A percentile compares a stretch with the other conserved stretches of the same genome.
These are phyloP conservation scores for Erebia ligea DNA, from an alignment of 2,888 invertebrate species.

Conservation along the genomic window DNA sequence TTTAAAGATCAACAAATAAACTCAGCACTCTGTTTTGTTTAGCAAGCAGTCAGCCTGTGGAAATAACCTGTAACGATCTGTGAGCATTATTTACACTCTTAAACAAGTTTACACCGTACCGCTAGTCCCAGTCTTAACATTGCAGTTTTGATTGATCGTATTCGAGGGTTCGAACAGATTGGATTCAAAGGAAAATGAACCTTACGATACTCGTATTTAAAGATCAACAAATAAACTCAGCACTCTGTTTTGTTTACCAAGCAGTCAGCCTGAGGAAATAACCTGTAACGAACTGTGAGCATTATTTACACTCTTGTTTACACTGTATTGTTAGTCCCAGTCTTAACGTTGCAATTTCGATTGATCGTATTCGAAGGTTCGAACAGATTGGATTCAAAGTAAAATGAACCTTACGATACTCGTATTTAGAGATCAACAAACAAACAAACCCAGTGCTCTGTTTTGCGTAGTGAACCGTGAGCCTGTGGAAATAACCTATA, in stretches of 20 bases:
- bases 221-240: not conserved
- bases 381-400: too few species aligned
- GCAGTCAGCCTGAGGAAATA: not conserved
- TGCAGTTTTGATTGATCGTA: too few species aligned
- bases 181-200: too few species aligned
- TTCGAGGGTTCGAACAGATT: too few species aligned
- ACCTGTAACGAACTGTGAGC: conserved; percentile 2
- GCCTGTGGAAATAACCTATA: conserved; percentile 2
- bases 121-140: too few species aligned
- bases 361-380: too few species aligned
- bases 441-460: not conserved
- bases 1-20: conserved; percentile 3
- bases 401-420: not conserved
- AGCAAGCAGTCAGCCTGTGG: not conserved
- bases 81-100: not conserved
- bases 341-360: too few species aligned
- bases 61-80: conserved; percentile 6
- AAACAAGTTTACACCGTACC: too few species aligned
- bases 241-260: too few species aligned
- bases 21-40: not conserved
- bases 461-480: not conserved
- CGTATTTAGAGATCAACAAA: conserved; percentile 8
- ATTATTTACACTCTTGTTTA: not conserved
- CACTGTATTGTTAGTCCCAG: too few species aligned
- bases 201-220: not conserved